Evolutionary conservation across 2,888 invertebrate species (phyloP).

Genomic region (Mesochorus sp.): DNA sequence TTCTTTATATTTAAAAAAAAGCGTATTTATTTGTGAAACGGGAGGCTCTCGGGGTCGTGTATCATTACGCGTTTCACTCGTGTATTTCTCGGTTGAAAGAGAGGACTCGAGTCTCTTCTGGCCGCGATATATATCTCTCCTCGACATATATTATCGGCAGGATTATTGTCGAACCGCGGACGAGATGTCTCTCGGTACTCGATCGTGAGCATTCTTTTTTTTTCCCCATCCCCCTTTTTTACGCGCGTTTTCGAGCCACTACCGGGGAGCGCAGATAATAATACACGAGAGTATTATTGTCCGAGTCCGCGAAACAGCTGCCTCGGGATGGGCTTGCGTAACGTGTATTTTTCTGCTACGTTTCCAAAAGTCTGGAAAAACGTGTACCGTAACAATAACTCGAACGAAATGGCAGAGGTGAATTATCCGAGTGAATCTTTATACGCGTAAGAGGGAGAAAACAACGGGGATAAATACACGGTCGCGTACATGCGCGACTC

Average conservation of each 20-base stretch:
- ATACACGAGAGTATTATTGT: constrained; percentile 39
- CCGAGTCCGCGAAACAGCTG: constrained; percentile 54
- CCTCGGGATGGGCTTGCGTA: constrained; percentile 12
- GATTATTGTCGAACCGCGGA: too few relatives aligned
- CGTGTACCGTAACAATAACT: not conserved
- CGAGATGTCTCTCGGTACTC: constrained; percentile 10
- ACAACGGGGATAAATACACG: not conserved
- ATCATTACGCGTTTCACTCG: constrained; percentile 30
- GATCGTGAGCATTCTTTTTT: constrained; percentile 11
- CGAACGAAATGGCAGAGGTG: constrained; percentile 17
- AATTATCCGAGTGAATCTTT: constrained; percentile 12
- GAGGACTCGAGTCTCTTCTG: constrained; percentile 3
- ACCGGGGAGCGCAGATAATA: constrained; percentile 35
- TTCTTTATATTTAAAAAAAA: constrained; percentile 21
- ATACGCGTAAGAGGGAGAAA: too few relatives aligned
- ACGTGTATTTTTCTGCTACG: constrained; percentile 27
- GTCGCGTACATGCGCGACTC: too few relatives aligned
- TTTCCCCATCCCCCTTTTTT: too few relatives aligned
- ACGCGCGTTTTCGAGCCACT: not conserved
- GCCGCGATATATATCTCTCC: too few relatives aligned
- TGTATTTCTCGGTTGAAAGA: constrained; percentile 5
- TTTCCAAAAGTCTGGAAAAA: constrained; percentile 34
- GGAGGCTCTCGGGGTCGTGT: constrained; percentile 28
- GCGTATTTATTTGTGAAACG: too few relatives aligned
- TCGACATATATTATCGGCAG: too few relatives aligned